phyloP scores from a whole-genome alignment of 2,888 invertebrate genomes.

The Fragum fragum region DNA sequence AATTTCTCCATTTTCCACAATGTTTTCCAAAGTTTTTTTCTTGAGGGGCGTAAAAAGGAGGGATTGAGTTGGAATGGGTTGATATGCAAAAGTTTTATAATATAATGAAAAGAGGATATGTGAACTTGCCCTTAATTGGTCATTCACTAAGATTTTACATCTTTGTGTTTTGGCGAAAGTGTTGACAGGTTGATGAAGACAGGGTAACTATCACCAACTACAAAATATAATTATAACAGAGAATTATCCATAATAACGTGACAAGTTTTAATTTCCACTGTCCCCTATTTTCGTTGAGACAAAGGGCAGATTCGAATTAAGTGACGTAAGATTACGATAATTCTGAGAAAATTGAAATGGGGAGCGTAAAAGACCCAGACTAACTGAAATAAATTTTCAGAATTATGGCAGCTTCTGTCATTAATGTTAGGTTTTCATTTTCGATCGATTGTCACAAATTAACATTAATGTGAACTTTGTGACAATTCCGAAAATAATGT shows the following conservation, averaged over 20 bases:
- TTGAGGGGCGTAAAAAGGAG: too few species aligned
- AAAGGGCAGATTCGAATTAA: slow-evolving; percentile 65
- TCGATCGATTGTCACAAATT: slow-evolving; percentile 65
- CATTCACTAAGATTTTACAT: slow-evolving; percentile 11
- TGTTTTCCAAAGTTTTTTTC: too few species aligned
- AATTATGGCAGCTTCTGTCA: slow-evolving; percentile 65
- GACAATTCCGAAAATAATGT: slow-evolving; percentile 56
- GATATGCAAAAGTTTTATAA: too few species aligned
- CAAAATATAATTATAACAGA: slow-evolving; percentile 56
- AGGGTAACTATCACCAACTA: slow-evolving; percentile 1
- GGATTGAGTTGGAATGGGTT: too few species aligned
- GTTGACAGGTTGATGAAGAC: slow-evolving; percentile 30
- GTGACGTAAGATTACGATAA: slow-evolving; percentile 64
- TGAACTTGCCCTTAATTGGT: too few species aligned
- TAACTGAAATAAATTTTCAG: slow-evolving; percentile 58
- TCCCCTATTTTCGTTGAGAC: slow-evolving; percentile 43
- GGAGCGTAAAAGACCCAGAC: slow-evolving; percentile 47
- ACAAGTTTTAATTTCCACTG: slow-evolving; percentile 67
- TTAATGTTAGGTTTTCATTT: slow-evolving; percentile 66
- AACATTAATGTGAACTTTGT: slow-evolving; percentile 66
- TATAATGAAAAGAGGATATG: too few species aligned
- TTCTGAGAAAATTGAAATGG: slow-evolving; percentile 60
- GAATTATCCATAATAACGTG: slow-evolving; percentile 61
- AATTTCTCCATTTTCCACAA: too few species aligned
- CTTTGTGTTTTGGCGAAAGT: slow-evolving; percentile 36